Percentiles rank a stretch among this genome's conserved stretches.
Evolutionary conservation across 2,888 invertebrate genomes (phyloP).

Genomic region (Macrosoma leucophasiata): DNA sequence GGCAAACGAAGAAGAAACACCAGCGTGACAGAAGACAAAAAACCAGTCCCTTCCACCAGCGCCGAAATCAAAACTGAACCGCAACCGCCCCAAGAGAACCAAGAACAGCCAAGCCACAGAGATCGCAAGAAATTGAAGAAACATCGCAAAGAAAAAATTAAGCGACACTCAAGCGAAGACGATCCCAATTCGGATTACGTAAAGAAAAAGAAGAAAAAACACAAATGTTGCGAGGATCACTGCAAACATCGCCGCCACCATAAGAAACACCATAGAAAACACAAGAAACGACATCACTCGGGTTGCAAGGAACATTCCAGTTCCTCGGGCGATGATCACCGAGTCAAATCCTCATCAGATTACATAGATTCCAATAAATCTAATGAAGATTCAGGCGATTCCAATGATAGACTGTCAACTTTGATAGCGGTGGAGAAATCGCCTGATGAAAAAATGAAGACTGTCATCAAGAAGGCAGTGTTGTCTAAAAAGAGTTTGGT

Average conservation of each 20-base stretch:
- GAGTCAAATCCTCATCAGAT: conserved; percentile 55
- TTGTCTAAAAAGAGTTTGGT: conserved; percentile 54
- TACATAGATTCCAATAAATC: conserved; percentile 62
- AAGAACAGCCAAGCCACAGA: conserved; percentile 46
- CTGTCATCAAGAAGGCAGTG: conserved; percentile 60
- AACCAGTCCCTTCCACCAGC: conserved; percentile 33
- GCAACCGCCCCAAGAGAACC: conserved; percentile 21
- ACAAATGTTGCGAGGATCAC: conserved; percentile 81
- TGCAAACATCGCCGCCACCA: conserved; percentile 84
- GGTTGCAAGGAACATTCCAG: conserved; percentile 66
- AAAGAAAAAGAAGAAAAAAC: conserved; percentile 81
- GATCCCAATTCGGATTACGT: conserved; percentile 63
- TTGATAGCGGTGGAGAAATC: conserved; percentile 57
- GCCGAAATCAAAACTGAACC: conserved; percentile 37
- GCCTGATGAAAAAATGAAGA: conserved; percentile 61
- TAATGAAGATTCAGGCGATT: conserved; percentile 62
- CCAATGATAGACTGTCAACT: conserved; percentile 52
- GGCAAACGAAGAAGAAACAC: conserved; percentile 85
- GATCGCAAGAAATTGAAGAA: conserved; percentile 82
- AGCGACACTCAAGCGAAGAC: conserved; percentile 61
- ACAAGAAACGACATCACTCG: conserved; percentile 83
- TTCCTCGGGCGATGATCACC: conserved; percentile 69
- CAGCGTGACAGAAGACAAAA: conserved; percentile 75
- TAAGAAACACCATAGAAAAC: conserved; percentile 86
- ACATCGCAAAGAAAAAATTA: conserved; percentile 79